Base-by-base conservation (phyloP, 2,113 vertebrate genomes). In the Noctilio leporinus region DNA sequence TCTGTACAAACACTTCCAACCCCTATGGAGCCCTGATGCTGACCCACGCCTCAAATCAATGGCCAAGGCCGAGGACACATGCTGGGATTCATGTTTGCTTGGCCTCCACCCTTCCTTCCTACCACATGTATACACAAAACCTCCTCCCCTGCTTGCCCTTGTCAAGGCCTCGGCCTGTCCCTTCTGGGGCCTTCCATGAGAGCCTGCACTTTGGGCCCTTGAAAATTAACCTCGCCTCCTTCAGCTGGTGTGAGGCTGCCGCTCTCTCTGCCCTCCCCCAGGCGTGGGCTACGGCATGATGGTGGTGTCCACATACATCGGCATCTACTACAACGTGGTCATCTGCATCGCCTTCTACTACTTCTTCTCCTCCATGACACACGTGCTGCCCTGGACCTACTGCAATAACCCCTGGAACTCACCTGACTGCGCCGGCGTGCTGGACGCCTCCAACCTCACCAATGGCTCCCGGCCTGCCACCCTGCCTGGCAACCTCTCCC, bases 261-360 rank as follows among this genome's bases (percentile, higher is more conserved):
- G 28, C 28, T n/a, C 40, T 10, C 15, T 45, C 75, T 2, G 51
- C 47, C 12, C 24, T 11, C 47, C 96, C 94, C 65, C 96, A 99
- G 99, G 99, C 57, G 99, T 99, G 92, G 99, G 99, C 96, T 99
- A 99, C 6, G 99, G 99, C 97, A 99, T 99, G 99, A 99, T 99
- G 99, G 99, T 99, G 96, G 99, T 99, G 93, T 99, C 99, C 95
- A 99, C 99, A 0, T 99, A 99, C 97, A 99, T 99, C 47, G 99
- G 99, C 73, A 99, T 99, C 98, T 99, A 99, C 97, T 99, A 99
- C 99, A 99, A 99, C 38, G 99, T 99, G 98, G 99, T 99, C 97
- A 99, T 99, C 97, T 99, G 99, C 98, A 99, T 99, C 53, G 99
- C 99, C 97, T 99, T 99, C 98, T 99, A 99, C 98, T 99, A 99